A percentile compares a stretch with the other conserved stretches of the same genome.
phyloP scores from a whole-genome alignment of 2,888 invertebrate genomes.

The Cylloceria caligata region DNA sequence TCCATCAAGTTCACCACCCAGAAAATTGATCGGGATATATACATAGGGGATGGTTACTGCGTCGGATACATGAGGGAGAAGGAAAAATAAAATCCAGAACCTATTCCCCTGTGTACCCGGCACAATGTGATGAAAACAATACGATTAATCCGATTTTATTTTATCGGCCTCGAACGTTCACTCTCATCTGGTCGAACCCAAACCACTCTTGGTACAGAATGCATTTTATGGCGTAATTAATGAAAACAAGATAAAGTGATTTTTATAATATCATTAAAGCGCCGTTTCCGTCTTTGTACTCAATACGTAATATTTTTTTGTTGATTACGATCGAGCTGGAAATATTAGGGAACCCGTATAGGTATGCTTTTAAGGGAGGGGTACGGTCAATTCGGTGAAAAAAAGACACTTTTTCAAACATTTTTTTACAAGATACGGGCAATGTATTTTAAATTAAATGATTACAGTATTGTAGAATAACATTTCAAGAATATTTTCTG shows the following conservation, averaged over 20 bases:
- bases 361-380: no score
- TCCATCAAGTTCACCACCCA: conserved; percentile 27
- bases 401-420: no score
- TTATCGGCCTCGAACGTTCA: conserved; percentile 74
- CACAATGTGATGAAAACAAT: conserved; percentile 75
- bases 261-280: conserved; percentile 23
- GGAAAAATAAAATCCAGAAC: conserved; percentile 33
- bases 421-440: no score
- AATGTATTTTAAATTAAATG: no score
- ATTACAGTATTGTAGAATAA: no score
- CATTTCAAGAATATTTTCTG: no score
- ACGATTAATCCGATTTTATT: conserved; percentile 79
- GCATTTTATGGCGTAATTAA: conserved; percentile 5
- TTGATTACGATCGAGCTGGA: background rate
- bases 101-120: conserved; percentile 31
- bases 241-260: conserved; percentile 8
- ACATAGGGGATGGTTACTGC: conserved; percentile 10
- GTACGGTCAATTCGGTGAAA: no score
- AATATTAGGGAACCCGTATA: background rate
- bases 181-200: conserved; percentile 37
- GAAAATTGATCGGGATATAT: conserved; percentile 61
- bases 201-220: background rate
- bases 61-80: conserved; percentile 24
- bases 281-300: background rate
- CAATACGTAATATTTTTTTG: conserved; percentile 1